A percentile compares a stretch with the other conserved stretches of the same genome.
These are phyloP conservation scores for Mesitornis unicolor DNA, from an alignment of 2,113 vertebrate genomes.

Conservation along the genomic window DNA sequence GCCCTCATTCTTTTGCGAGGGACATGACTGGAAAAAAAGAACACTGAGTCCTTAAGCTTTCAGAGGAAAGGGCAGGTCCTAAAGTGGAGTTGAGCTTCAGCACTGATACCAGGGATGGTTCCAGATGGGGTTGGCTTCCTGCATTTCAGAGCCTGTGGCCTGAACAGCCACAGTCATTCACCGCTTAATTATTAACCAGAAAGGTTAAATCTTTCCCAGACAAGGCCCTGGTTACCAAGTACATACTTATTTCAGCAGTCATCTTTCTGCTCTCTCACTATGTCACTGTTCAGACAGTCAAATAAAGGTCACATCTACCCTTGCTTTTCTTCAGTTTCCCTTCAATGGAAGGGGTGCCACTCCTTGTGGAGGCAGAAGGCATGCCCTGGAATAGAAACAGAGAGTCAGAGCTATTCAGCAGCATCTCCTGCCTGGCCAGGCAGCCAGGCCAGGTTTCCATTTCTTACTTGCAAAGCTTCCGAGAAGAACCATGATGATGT, in stretches of 20 bases:
- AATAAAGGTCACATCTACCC: not conserved
- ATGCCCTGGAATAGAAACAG: not conserved
- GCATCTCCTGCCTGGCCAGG: not conserved
- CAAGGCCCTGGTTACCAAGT: not conserved
- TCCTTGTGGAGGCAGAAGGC: not conserved
- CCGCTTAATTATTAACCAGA: not conserved
- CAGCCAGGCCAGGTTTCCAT: not conserved
- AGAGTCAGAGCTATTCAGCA: not conserved
- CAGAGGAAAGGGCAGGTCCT: not conserved
- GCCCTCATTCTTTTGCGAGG: not conserved
- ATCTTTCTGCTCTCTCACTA: not conserved
- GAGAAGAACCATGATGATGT: not conserved
- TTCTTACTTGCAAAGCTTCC: not conserved
- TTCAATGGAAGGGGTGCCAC: not conserved
- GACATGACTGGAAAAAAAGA: not conserved
- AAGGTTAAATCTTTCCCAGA: not conserved
- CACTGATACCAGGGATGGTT: not conserved
- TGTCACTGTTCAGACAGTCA: not conserved
- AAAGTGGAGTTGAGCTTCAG: not conserved
- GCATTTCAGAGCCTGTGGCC: not conserved
- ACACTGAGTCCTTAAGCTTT: not conserved
- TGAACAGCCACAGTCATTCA: not conserved
- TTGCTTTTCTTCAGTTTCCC: not conserved
- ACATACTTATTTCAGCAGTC: not conserved
- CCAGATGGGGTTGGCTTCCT: not conserved